Evolutionary conservation across 2,797 vertebrate genomes (phyloP).

Genomic region (Dromococcyx pavoninus): DNA sequence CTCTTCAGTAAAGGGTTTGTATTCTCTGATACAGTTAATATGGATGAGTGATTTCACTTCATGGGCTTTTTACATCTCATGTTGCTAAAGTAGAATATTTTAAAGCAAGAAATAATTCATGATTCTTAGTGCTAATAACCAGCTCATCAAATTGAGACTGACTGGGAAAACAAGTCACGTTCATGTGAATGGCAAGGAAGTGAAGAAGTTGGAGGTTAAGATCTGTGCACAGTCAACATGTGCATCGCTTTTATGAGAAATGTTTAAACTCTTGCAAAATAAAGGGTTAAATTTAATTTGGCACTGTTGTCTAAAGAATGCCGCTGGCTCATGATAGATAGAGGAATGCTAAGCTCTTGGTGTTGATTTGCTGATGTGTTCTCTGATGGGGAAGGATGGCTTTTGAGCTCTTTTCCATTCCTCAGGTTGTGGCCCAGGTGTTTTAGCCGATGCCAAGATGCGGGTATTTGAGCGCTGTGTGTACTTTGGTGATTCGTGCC

Average conservation of each 20-base stretch:
- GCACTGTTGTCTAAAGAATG: background rate
- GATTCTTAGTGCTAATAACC: background rate
- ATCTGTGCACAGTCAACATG: background rate
- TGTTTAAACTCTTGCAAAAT: background rate
- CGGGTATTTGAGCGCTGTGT: slow-evolving; percentile 90
- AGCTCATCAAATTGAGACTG: background rate
- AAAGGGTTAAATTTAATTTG: background rate
- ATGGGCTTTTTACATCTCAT: background rate
- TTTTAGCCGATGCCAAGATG: slow-evolving; percentile 92
- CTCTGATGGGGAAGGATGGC: background rate
- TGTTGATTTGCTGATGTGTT: background rate
- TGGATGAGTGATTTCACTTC: background rate
- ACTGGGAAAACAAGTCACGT: background rate
- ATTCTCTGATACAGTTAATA: background rate
- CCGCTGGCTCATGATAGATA: background rate
- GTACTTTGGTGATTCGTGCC: slow-evolving; percentile 96
- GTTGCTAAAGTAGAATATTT: background rate
- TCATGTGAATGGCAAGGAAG: background rate
- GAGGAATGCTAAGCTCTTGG: background rate
- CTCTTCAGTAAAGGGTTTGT: background rate
- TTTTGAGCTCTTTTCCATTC: background rate
- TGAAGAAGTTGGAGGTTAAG: background rate
- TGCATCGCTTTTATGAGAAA: rapidly evolving
- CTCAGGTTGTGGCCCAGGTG: slow-evolving; percentile 88
- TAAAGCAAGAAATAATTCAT: background rate